Conservation (phyloP, 1,140 invertebrate genomes). For the Pseudomyrmex pallidus region DNA sequence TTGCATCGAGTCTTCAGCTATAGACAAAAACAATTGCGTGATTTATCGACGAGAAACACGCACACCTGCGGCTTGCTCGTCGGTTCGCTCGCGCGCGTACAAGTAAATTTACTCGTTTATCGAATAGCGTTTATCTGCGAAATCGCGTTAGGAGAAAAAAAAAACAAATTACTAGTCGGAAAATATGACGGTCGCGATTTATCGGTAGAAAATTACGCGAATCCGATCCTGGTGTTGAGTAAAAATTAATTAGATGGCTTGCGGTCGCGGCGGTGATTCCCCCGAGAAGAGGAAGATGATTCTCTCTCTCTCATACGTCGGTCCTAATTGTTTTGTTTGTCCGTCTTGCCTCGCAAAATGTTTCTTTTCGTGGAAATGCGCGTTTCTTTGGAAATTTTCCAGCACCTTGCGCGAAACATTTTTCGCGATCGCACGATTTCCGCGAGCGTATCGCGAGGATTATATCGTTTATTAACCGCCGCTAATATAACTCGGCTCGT, state of each 20-base stretch:
- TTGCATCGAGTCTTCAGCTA: too few relatives aligned
- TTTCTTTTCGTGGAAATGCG: conserved; percentile 4
- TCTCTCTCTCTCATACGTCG: neutral
- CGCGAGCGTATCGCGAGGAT: neutral
- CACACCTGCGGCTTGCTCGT: too few relatives aligned
- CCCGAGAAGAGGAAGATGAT: neutral
- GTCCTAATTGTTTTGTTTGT: conserved; percentile 45
- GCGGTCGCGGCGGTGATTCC: neutral
- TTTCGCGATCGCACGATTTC: neutral
- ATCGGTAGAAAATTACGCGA: conserved; percentile 6
- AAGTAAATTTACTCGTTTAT: too few relatives aligned
- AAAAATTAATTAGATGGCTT: conserved; percentile 28
- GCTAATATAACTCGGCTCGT: too few relatives aligned
- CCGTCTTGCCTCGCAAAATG: neutral
- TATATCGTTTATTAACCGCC: too few relatives aligned
- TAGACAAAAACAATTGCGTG: too few relatives aligned
- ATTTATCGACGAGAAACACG: too few relatives aligned
- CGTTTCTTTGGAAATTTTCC: conserved; percentile 11
- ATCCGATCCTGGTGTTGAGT: neutral
- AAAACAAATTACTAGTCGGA: neutral
- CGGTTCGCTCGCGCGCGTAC: neutral
- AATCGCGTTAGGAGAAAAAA: neutral
- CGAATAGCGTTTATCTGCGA: neutral
- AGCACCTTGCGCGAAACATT: neutral
- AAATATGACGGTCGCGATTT: neutral